Base-by-base conservation (phyloP, 2,113 vertebrate species). In the Antigone vipio region DNA sequence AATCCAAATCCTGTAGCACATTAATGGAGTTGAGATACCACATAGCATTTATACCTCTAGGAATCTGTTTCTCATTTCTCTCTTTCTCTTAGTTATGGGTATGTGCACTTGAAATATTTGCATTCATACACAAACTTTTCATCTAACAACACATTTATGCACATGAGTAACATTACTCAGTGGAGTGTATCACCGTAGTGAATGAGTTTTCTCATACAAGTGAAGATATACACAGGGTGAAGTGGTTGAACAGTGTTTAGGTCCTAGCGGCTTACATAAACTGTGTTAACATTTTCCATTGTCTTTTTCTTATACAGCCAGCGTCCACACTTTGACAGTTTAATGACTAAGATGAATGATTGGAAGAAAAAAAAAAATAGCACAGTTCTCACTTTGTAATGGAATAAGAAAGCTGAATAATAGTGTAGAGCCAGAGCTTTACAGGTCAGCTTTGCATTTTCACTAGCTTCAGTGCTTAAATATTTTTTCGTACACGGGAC, bases 321-420 rank as follows among this genome's bases (percentile, higher is more conserved):
- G 21, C 34, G 82, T 76, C 50, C 49, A 53, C 47, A 16, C 74
- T 83, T 76, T 76, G 87, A 76, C 59, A 80, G 29, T 59, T 92
- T 85, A 87, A 94, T 11, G 30, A 96, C 50, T 14, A 91, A 89
- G 87, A 88, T 47, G 38, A 95, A 95, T 80, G 91, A 67, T 32
- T 40, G 12, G 9, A 73, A 58, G 60, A 3, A 69, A 27, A 52
- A 69, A 72, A 60, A 56, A 53, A 19, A 11, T 12, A 2, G 1
- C 52, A 26, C 6, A 18, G 45, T 62, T 95, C 87, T 89, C 82
- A 66, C 53, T 92, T 75, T 77, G 50, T n/a, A 89, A 85, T 59
- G 42, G 69, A 96, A 62, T 44, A 68, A 68, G 88, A 82, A 89
- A 96, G 58, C n/a, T 58, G 68, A 91, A 69, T 53, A 91, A 69